Evolutionary conservation across 2,113 vertebrate genomes (phyloP), one percentile per base, ranked within the genome.

Genomic region (Uria lomvia): DNA sequence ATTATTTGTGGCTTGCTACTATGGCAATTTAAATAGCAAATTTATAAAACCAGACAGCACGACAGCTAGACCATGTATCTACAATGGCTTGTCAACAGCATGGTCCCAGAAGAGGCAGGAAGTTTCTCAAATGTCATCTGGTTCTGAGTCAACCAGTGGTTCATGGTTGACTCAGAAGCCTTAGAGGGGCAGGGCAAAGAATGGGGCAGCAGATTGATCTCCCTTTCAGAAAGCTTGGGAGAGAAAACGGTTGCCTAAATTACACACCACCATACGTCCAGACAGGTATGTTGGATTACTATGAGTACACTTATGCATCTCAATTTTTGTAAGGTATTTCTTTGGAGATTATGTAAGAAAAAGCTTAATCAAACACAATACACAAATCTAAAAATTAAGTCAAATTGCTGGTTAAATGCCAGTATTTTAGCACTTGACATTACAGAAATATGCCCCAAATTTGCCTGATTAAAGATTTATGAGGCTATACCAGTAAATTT

Each of bases 1-100:
- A 9, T n/a, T 53, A 9, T 24, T 9, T 74, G 30, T 43, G 21
- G 55, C 29, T 83, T 29, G 8, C 59, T 52, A 29, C 23, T 22
- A 23, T 1, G 36, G 34, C 15, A 60, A 42, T 68, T 74, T 78
- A 62, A 71, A 34, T 11, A 73, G 34, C 4, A 17, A 81, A 89
- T 32, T 53, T 58, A 42, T 2, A 38, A 79, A 82, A 73, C 6
- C 15, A 84, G 88, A 45, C 30, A 67, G n/a, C 6, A 19, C 1
- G 8, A 56, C 56, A 50, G 40, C 47, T 9, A 55, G 60, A 26
- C 27, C 8, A 2, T 0, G 0, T 12, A 42, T 36, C 18, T 24
- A 62, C 50, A 76, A n/a, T 2, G 18, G n/a, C n/a, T 74, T 0
- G 1, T 32, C 65, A 70, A 49, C 30, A 49, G n/a, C 4, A n/a